Evolutionary conservation across 2,797 vertebrate genomes (phyloP).

Genomic region (Sarcophilus harrisii): DNA sequence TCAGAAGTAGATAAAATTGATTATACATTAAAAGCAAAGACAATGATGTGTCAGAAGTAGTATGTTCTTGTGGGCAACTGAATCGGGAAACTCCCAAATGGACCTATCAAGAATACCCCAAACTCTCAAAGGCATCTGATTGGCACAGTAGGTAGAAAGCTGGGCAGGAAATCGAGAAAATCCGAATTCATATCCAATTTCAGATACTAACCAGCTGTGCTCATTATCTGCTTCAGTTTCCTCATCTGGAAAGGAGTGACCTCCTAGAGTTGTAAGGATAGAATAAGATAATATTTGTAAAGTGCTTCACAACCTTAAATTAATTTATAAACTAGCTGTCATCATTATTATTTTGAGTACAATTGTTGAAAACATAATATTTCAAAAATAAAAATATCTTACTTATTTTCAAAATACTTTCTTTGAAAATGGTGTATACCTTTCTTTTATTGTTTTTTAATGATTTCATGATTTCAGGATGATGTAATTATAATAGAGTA

Average conservation of each 20-base stretch:
- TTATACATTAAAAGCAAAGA: slow-evolving; percentile 24
- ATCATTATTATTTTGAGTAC: neutral
- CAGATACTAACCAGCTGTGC: neutral
- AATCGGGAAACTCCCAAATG: slow-evolving; percentile 67
- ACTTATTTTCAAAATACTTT: neutral
- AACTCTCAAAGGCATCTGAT: neutral
- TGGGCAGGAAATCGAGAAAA: neutral
- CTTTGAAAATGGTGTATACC: neutral
- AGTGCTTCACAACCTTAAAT: neutral
- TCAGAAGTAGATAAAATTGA: slow-evolving; percentile 24
- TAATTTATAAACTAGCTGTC: neutral
- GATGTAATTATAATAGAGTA: too few relatives aligned
- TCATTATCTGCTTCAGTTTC: neutral
- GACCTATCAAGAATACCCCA: slow-evolving; percentile 41
- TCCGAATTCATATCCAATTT: neutral
- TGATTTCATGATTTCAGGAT: neutral
- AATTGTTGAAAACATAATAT: neutral
- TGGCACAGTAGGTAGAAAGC: neutral
- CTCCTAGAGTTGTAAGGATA: neutral
- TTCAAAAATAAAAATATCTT: neutral
- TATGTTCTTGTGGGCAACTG: slow-evolving; percentile 50
- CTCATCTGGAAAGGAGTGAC: neutral
- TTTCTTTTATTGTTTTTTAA: neutral
- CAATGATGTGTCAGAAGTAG: slow-evolving; percentile 26
- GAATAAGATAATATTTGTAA: neutral